Base-by-base conservation (phyloP, 2,113 vertebrate genomes). In the Brachyhypopomus gauderio region DNA sequence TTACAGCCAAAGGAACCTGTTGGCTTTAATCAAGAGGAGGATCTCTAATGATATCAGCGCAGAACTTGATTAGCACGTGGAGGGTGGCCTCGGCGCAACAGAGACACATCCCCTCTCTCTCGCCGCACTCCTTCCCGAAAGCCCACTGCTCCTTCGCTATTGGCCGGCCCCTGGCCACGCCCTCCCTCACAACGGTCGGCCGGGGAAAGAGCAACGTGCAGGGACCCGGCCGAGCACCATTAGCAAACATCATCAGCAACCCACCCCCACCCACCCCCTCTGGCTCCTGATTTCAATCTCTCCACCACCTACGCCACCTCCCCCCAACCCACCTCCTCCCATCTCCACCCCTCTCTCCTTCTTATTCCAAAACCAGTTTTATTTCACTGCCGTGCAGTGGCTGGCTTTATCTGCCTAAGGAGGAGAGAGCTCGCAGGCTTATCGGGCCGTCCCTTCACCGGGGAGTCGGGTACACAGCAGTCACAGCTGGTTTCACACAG, bases 171-270 rank as follows among this genome's bases (percentile, higher is more conserved):
- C 64, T 20, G 27, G 16, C 27, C 4, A 30, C 20, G 64, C 19
- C 66, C 36, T 70, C 1, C 9, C 64, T 22, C n/a, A 8, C 12
- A 23, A 17, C 30, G 6, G 17, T 67, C 2, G 41, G 45, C 12
- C 14, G 67, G 67, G 45, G 45, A 71, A 23, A 64, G 34, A 8
- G 17, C 30, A 45, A 22, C 8, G 25, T 16, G 45, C 52, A 52
- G 41, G 20, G 45, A 75, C 83, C 80, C 84, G 77, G 69, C 82
- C 60, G 38, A 3, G 25, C 25, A 6, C 36, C 72, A 75, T 85
- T 86, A 86, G 85, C 85, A 62, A 58, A 60, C 82, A 86, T 86
- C 83, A 84, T 84, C 83, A 84, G 85, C 83, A 85, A 86, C 86
- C 84, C 85, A 72, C 69, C 69, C 79, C 67, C 67, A 85, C 83